Conservation (phyloP, 2,113 vertebrate species). For the Rhadina sibilatrix region DNA sequence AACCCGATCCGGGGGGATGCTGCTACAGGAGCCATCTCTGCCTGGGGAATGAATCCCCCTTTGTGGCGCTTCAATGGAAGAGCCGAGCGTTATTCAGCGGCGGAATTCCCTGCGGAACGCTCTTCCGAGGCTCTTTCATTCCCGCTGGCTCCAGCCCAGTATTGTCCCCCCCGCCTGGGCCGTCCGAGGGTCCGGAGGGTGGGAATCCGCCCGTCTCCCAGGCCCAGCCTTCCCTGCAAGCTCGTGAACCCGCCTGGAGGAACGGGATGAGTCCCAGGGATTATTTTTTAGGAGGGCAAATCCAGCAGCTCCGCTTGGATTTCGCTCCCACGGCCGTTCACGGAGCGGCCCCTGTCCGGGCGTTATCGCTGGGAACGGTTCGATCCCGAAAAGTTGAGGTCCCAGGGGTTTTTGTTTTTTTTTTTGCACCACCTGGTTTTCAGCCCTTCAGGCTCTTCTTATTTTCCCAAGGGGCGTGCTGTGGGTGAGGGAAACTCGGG, state of each 20-base stretch:
- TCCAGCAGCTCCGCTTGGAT: background rate
- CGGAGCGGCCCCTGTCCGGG: background rate
- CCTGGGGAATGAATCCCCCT: background rate
- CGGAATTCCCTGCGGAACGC: background rate
- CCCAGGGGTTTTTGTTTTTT: background rate
- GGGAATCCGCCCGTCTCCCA: rapidly evolving
- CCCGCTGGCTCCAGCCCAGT: slow-evolving; percentile 19
- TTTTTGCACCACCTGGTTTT: background rate
- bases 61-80: background rate
- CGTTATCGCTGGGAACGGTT: rapidly evolving
- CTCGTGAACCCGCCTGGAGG: background rate
- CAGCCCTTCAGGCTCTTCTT: background rate
- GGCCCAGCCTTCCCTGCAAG: background rate
- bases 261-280: background rate
- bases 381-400: rapidly evolving
- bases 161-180: background rate
- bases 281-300: background rate
- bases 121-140: background rate
- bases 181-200: background rate
- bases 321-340: background rate
- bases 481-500: background rate
- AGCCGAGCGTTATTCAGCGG: background rate
- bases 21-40: background rate
- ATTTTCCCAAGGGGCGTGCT: background rate
- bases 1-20: background rate